Evolutionary conservation across 2,888 invertebrate genomes (phyloP).

Genomic region (Deilephila elpenor): DNA sequence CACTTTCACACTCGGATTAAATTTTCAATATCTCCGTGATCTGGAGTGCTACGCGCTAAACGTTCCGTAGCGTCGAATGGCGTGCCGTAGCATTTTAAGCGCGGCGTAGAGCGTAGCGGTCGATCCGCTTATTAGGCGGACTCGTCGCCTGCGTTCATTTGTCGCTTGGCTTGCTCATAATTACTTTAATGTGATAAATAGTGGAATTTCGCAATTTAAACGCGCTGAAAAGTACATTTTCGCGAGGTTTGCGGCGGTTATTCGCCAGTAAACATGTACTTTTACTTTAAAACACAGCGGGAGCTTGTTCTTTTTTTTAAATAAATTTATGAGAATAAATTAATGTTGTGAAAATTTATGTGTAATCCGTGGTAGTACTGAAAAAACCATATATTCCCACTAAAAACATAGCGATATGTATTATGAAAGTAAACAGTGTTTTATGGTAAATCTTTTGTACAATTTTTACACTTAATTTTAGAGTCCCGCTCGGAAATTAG

Average conservation of each 20-base stretch:
- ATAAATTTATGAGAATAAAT: too few species aligned
- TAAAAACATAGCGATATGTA: too few species aligned
- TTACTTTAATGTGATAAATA: slow-evolving; percentile 24
- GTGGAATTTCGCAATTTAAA: neutral
- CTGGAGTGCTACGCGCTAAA: slow-evolving; percentile 40
- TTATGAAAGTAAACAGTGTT: too few species aligned
- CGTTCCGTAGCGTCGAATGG: slow-evolving; percentile 35
- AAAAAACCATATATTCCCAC: too few species aligned
- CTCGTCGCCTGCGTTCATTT: slow-evolving; percentile 17
- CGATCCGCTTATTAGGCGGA: slow-evolving; percentile 13
- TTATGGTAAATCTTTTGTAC: too few species aligned
- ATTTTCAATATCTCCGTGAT: slow-evolving; percentile 42
- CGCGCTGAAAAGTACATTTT: slow-evolving; percentile 1
- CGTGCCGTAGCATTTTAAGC: slow-evolving; percentile 32
- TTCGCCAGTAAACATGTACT: neutral
- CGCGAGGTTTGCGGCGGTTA: neutral
- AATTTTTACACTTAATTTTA: too few species aligned
- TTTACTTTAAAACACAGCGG: too few species aligned
- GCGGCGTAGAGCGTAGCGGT: slow-evolving; percentile 14
- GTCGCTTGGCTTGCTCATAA: slow-evolving; percentile 21
- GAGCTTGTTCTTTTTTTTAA: too few species aligned
- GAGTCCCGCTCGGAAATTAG: too few species aligned
- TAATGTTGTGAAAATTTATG: too few species aligned
- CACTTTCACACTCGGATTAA: slow-evolving; percentile 42
- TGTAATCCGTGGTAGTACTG: too few species aligned